Evolutionary conservation across 2,113 vertebrate species (phyloP), one percentile per base, ranked within the genome.

Genomic region (Rissa tridactyla): DNA sequence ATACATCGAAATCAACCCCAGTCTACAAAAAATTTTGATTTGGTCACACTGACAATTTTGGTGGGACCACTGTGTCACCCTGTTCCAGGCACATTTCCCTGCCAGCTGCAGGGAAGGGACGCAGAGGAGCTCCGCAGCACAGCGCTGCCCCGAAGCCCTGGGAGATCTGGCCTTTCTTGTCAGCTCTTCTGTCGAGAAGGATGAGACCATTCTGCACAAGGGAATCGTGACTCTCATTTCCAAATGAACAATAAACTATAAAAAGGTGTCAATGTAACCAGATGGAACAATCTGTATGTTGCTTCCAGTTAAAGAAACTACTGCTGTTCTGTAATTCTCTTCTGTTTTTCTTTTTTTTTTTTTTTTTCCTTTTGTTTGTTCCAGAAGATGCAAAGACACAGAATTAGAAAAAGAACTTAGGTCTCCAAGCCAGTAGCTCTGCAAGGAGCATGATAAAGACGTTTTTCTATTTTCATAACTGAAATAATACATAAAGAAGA

Each of bases 221-320:
- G 61, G 44, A 94, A 79, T 32, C 15, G 4, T 49, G 86, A 82
- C 55, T 90, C 55, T 71, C 15, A 25, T 77, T 86, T 93, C 77
- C 64, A 94, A 86, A 88, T 10, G 36, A 86, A 77, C 76, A 68
- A 70, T 69, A 87, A 94, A 88, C 60, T 66, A 86, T 23, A 47
- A 81, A 83, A 92, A 65, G 66, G 91, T 85, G 78, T 90, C 88
- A 75, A 2, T 2, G 4, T 9, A 84, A 75, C 86, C 89, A 92
- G 79, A 95, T 93, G 72, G 80, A 95, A 90, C 64, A 77, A 75
- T 86, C 80, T 71, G 26, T 80, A 75, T 8, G 20, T 81, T 75
- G 88, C 72, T 96, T 81, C 65, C 90, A 90, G 86, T 95, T 92
- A 93, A 88, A 86, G 85, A 71, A 95, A 83, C 60, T 44, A 47